Base-by-base conservation (phyloP, 2,113 vertebrate species). In the Platanista minor region DNA sequence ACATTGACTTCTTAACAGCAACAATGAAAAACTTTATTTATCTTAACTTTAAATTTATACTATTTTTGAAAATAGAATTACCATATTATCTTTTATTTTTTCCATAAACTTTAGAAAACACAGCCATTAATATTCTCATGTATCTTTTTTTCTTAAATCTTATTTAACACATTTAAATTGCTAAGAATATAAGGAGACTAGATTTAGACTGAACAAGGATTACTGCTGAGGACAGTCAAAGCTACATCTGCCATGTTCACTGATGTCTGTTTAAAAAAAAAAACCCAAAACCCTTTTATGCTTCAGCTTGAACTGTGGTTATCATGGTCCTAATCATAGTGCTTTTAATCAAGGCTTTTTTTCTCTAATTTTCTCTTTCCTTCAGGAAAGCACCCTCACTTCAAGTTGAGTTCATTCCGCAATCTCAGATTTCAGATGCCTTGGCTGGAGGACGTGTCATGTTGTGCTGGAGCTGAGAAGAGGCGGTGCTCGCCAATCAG, bases 401-500 rank as follows among this genome's bases (percentile, higher is more conserved):
- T 87, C 8, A 17, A 62, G 92, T 89, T 88, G 90, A 54, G 91
- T 91, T 98, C 90, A 23, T 61, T 96, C 93, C 83, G 71, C 74
- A 91, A 87, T 95, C 95, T 98, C 59, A 2, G 75, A 88, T 98
- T 97, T 97, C 98, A 97, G 90, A 90, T 80, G 95, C 81, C 11
- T 36, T 8, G 8, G 95, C 92, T 94, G 96, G 82, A 98, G 93
- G 86, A 98, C 80, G 82, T 62, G 83, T 96, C 95, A 31, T 90
- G 98, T 98, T 95, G 96, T 98, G 97, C 92, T 96, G 86, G 90
- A 98, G 92, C 94, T 83, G 95, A 98, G 97, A 97, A 97, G 97
- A 98, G 98, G 97, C 96, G 17, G 86, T 85, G 85, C 96, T 98
- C 96, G 92, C 98, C 98, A 98, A 97, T 98, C 98, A 98, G 96